Evolutionary conservation across 2,888 invertebrate species (phyloP).

Genomic region (Perizoma flavofasciatum): DNA sequence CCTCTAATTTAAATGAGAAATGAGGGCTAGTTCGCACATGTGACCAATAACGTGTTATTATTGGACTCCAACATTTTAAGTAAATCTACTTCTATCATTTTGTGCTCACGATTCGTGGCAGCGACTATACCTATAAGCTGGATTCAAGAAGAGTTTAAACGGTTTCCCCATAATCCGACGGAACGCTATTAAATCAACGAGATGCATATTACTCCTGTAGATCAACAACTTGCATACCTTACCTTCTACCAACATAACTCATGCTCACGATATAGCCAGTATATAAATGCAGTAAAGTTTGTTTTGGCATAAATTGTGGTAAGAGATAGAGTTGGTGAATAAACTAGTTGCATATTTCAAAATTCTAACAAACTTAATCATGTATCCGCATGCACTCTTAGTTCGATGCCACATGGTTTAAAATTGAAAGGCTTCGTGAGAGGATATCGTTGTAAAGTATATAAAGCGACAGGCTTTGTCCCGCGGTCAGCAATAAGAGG

Average conservation of each 20-base stretch:
- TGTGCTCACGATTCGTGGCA: no score
- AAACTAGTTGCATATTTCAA: constrained; percentile 75
- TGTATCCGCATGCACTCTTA: constrained; percentile 36
- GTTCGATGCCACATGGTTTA: constrained; percentile 35
- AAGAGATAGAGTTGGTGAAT: constrained; percentile 53
- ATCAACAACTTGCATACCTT: constrained; percentile 63
- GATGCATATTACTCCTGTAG: constrained; percentile 54
- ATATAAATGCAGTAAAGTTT: constrained; percentile 46
- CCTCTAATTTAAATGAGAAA: no score
- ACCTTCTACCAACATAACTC: constrained; percentile 36
- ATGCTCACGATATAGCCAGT: constrained; percentile 30
- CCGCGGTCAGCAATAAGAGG: constrained; percentile 78
- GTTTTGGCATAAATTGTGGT: constrained; percentile 41
- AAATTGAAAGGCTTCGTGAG: constrained; percentile 29
- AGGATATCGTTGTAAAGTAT: constrained; percentile 42
- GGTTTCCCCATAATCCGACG: no score
- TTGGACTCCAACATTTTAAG: no score
- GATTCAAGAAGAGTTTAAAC: no score
- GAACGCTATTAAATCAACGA: constrained; percentile 59
- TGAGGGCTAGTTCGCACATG: no score
- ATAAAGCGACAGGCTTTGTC: constrained; percentile 69
- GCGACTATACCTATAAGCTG: no score
- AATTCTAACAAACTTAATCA: constrained; percentile 45
- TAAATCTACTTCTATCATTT: no score
- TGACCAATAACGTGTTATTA: no score